phyloP scores from a whole-genome alignment of 2,113 vertebrate species.

The Neogale vison region DNA sequence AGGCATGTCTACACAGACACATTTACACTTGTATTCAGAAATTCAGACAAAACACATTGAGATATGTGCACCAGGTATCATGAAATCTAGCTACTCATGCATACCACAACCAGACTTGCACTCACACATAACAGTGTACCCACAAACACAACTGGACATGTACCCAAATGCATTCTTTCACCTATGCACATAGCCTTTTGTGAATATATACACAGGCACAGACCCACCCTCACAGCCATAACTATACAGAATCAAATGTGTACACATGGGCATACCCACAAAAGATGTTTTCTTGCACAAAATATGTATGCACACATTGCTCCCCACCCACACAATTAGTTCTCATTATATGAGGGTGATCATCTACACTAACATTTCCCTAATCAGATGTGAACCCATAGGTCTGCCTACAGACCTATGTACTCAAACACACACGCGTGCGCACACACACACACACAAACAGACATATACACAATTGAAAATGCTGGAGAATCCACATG shows the following conservation, averaged over 20 bases:
- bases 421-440: not conserved
- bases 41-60: constrained; percentile 55
- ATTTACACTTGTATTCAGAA: constrained; percentile 30
- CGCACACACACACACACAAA: not conserved
- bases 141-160: constrained; percentile 47
- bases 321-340: constrained; percentile 16
- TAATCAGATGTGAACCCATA: not conserved
- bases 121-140: not conserved
- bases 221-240: not conserved
- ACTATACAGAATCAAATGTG: constrained; percentile 4
- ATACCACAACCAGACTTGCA: constrained; percentile 28
- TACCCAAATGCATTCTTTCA: constrained; percentile 8
- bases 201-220: not conserved
- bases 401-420: constrained; percentile 1
- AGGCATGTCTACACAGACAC: constrained; percentile 4
- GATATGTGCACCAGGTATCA: constrained; percentile 17
- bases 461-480: constrained; percentile 26
- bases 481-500: constrained; percentile 60
- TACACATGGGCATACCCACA: not conserved
- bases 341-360: constrained; percentile 16
- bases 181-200: constrained; percentile 17
- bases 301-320: constrained; percentile 34
- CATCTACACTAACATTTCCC: constrained; percentile 36
- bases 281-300: constrained; percentile 31
- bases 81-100: constrained; percentile 50